Evolutionary conservation across 2,888 invertebrate species (phyloP).

Genomic region (Dryocosmus kuriphilus): DNA sequence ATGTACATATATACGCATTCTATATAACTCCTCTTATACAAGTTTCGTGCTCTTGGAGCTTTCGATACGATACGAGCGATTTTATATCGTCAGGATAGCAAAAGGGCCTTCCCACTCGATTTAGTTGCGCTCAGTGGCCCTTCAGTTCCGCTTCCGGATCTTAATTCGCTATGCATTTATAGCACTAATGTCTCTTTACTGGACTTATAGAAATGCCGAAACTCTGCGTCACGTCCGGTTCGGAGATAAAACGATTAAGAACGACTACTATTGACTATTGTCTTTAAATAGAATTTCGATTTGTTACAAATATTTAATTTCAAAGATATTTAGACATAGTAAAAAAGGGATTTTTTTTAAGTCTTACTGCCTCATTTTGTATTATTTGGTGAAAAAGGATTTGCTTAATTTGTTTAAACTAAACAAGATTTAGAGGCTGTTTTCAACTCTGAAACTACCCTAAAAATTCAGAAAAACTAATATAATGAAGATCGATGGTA

Average conservation of each 20-base stretch:
- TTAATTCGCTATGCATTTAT: constrained; percentile 64
- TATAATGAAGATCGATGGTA: too few relatives aligned
- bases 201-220: not conserved
- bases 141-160: constrained; percentile 50
- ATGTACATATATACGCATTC: not conserved
- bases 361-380: too few relatives aligned
- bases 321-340: too few relatives aligned
- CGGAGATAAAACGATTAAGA: not conserved
- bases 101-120: constrained; percentile 36
- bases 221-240: not conserved
- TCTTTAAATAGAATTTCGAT: not conserved
- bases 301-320: not conserved
- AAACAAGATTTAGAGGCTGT: too few relatives aligned
- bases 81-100: constrained; percentile 28
- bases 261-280: not conserved
- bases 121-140: constrained; percentile 39
- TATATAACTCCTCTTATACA: constrained; percentile 18
- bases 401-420: too few relatives aligned
- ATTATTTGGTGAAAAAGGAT: too few relatives aligned
- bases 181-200: constrained; percentile 56
- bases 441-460: too few relatives aligned
- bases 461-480: too few relatives aligned
- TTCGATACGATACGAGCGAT: constrained; percentile 1
- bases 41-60: constrained; percentile 16
- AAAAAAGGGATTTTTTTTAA: too few relatives aligned